Evolutionary conservation across 1,140 invertebrate genomes (phyloP), one percentile per base, ranked within the genome.

Genomic region (Drosophila auraria): DNA sequence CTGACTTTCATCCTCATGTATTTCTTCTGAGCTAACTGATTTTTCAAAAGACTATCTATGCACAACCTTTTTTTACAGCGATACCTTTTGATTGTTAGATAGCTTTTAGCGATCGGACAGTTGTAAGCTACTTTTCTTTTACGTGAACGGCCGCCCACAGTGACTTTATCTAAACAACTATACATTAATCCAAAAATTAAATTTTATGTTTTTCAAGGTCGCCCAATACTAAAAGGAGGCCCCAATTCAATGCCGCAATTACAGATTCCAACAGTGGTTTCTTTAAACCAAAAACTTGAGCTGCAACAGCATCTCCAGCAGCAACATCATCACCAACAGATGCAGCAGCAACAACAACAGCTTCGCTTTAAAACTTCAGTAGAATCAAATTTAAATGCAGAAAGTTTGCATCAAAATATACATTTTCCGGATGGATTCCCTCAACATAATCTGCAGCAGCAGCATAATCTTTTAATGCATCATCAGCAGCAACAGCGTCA

Each of bases 301-400:
- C 44, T 87, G 44, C 90, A 83, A 7, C 63, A 76, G 11, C 64
- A 81, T 56, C 72, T 81, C 50, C 78, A 90, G 12, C 53, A 51
- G 38, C 27, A 45, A 2, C 45, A 27, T 12, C 49, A 51, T 14
- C 60, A 27, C 14, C 56, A 58, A 12, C 56, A 62, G 7, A 20
- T 36, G 20, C 60, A 62, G 9, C 63, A 66, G 44, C 64, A 60
- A 23, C 63, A 58, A 5, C 44, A 57, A 20, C 69, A 70, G 38
- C 27, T 38, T 69, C 60, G 77, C 20, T 57, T 72, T 5, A 87
- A 80, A 27, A 57, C 77, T 1, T 83, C 93, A 60, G 87, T 93
- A 5, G 93, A 94, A 23, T 93, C 93, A 42, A 76, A 92, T 44
- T 79, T 82, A 59, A 94, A 57, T 92, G 91, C 49, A 23, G 78